Percentiles rank a stretch among this genome's conserved stretches.
Evolutionary conservation across 2,113 vertebrate genomes (phyloP).

Genomic region (Microtus montanus): DNA sequence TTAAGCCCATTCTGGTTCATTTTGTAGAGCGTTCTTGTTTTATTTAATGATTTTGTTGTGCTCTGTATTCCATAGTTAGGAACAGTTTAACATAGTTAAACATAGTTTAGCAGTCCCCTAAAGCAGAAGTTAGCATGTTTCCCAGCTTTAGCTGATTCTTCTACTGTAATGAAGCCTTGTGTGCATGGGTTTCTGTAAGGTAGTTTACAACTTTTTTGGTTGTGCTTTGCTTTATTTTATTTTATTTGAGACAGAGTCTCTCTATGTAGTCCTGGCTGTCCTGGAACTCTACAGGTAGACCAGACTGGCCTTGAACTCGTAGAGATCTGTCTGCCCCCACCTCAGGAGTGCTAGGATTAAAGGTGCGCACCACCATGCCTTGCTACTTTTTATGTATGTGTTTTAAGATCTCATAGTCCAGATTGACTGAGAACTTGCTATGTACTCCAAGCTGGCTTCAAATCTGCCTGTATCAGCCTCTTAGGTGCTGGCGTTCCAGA

Average conservation of each 20-base stretch:
- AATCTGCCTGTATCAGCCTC: neutral
- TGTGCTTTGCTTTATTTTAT: neutral
- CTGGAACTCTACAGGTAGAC: neutral
- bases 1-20: constrained; percentile 3
- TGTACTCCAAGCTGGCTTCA: neutral
- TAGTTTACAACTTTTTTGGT: neutral
- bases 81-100: too few species aligned
- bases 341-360: neutral
- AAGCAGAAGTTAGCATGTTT: neutral
- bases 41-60: neutral
- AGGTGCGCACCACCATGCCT: neutral
- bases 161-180: neutral
- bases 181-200: neutral
- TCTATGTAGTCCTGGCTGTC: neutral
- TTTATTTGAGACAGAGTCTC: neutral
- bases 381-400: neutral
- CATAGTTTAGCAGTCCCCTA: neutral
- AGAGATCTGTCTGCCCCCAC: neutral
- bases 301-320: neutral
- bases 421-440: neutral
- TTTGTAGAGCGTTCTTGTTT: neutral
- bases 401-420: neutral
- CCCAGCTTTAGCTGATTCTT: neutral
- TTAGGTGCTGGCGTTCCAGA: neutral
- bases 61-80: neutral